These are phyloP conservation scores for Scaptomyza flava DNA, from an alignment of 2,888 invertebrate genomes.

Conservation along the genomic window DNA sequence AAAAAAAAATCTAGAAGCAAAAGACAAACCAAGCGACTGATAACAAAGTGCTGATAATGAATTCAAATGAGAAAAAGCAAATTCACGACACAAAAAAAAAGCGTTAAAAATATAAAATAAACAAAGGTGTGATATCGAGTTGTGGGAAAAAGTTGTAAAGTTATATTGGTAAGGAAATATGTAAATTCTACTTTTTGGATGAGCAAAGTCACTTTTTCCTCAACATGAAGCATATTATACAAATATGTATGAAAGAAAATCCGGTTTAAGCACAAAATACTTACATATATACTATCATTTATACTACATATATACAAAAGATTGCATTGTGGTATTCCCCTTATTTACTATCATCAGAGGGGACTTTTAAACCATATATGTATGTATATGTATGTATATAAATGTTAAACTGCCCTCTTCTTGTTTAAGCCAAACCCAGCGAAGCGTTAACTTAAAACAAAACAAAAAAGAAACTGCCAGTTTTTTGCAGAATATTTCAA, in stretches of 20 bases:
- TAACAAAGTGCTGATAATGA: constrained; percentile 46
- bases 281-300: no score
- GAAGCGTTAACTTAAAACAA: constrained; percentile 35
- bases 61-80: constrained; percentile 6
- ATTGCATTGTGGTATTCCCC: constrained; percentile 20
- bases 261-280: neutral
- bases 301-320: neutral
- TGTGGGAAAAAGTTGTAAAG: neutral
- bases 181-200: no score
- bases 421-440: constrained; percentile 26
- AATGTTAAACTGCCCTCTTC: neutral
- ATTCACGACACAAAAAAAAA: neutral
- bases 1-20: constrained; percentile 8
- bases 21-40: constrained; percentile 26
- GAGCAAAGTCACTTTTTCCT: no score
- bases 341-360: constrained; percentile 1
- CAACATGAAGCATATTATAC: neutral
- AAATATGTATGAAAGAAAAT: neutral
- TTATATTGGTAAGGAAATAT: no score
- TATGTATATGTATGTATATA: neutral
- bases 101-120: constrained; percentile 13
- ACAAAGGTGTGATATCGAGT: constrained; percentile 30
- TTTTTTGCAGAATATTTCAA: constrained; percentile 11
- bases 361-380: neutral
- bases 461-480: neutral